Evolutionary conservation across 2,888 invertebrate genomes (phyloP), one percentile per base, ranked within the genome.

Genomic region (Drosophila phalerata): DNA sequence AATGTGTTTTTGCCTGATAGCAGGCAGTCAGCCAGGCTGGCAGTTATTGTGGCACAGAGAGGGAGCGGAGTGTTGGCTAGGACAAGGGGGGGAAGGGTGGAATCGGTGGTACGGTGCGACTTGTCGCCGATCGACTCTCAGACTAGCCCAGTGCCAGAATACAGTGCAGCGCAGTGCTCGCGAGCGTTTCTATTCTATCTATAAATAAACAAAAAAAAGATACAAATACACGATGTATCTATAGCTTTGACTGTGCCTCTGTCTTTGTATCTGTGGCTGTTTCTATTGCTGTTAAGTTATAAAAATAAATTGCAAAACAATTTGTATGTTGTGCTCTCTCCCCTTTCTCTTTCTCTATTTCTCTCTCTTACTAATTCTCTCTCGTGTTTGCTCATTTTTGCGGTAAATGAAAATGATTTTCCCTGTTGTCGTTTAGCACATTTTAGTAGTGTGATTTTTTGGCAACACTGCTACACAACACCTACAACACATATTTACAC

Each of bases 271-370:
- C 63, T 70, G 30, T 69, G 43, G 45, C 72, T 80, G 79, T 66
- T 53, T 76, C 69, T 71, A 51, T 69, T 53, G 42, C 70, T 77
- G 69, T 73, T 62, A 69, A 64, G 81, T 71, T 88, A 85, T 85
- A 87, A 87, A 87, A 85, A 85, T 85, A 87, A 85, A 88, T 85
- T 66, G 71, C 88, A 73, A 80, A 87, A 78, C 76, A 73, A 82
- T 85, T 85, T 87, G 83, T 82, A 68, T 71, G 65, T 53, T 67
- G 43, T 60, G 30, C 32, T 40, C 38, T 45, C 73, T 49, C 55
- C 11, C 64, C 51, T 47, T 34, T 28, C 40, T 48, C 30, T 30
- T 30, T n/a, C 42, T 32, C 67, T 45, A 43, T 67, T 53, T 56
- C 43, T 34, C 45, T 55, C 55, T 32, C 13, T 22, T 9, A 8